A percentile compares a stretch with the other conserved stretches of the same genome.
Evolutionary conservation across 2,113 vertebrate genomes (phyloP).

Genomic region (Pseudopodoces humilis): DNA sequence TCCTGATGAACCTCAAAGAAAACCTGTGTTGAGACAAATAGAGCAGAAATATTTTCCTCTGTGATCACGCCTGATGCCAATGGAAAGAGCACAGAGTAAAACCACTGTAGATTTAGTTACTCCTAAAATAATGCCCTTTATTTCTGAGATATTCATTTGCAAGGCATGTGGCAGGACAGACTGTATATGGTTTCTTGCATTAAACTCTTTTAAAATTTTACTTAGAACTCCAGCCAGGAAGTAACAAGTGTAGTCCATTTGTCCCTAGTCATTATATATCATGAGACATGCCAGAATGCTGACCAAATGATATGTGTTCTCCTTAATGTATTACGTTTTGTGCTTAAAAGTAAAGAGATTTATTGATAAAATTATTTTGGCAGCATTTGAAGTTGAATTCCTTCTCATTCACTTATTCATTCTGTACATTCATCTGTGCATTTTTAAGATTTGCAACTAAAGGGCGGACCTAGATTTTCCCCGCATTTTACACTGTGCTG

Average conservation of each 20-base stretch:
- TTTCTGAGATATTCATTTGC: background rate
- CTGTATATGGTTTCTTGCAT: background rate
- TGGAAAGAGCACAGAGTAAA: background rate
- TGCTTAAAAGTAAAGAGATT: slow-evolving; percentile 8
- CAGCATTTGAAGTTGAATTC: background rate
- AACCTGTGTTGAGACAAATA: background rate
- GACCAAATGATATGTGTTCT: slow-evolving; percentile 18
- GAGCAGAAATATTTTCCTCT: background rate
- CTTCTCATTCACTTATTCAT: background rate
- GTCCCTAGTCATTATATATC: slow-evolving; percentile 1
- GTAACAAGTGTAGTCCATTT: background rate
- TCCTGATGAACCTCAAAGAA: background rate
- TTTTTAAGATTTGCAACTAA: background rate
- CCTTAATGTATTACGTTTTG: background rate
- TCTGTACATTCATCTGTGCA: background rate
- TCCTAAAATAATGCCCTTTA: background rate
- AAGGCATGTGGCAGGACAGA: background rate
- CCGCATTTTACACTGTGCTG: background rate
- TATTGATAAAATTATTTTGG: background rate
- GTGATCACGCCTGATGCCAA: background rate
- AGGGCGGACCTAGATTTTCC: background rate
- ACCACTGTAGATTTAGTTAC: background rate
- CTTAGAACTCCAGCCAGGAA: slow-evolving; percentile 8
- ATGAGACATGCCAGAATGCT: background rate
- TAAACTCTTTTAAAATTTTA: slow-evolving; percentile 2